Evolutionary conservation across 2,888 invertebrate species (phyloP).

Genomic region (Endotricha flammealis): DNA sequence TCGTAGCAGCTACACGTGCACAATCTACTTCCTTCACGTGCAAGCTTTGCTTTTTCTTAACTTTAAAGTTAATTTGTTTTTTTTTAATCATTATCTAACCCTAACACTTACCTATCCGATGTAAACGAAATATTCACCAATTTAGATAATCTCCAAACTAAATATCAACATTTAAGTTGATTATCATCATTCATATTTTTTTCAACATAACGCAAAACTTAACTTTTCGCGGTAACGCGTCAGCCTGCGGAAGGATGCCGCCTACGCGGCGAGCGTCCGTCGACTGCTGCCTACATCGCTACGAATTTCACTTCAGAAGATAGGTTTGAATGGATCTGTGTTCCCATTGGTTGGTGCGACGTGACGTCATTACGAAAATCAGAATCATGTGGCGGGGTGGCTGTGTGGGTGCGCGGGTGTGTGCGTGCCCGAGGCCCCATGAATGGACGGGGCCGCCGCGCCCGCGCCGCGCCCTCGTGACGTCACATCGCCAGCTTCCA

Average conservation of each 20-base stretch:
- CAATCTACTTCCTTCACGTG: slow-evolving; percentile 7
- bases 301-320: slow-evolving; percentile 79
- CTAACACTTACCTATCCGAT: slow-evolving; percentile 11
- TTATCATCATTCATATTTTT: background rate
- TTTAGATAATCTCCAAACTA: slow-evolving; percentile 1
- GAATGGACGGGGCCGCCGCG: slow-evolving; percentile 62
- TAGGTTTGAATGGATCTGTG: slow-evolving; percentile 83
- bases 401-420: slow-evolving; percentile 37
- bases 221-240: background rate
- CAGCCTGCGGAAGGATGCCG: slow-evolving; percentile 22
- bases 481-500: slow-evolving; percentile 57
- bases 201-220: slow-evolving; percentile 1
- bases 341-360: slow-evolving; percentile 76
- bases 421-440: slow-evolving; percentile 43
- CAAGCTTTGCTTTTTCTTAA: slow-evolving; percentile 1
- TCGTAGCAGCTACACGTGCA: slow-evolving; percentile 52
- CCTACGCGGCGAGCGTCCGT: slow-evolving; percentile 49
- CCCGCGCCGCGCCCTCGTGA: slow-evolving; percentile 68
- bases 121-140: slow-evolving; percentile 16
- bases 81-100: background rate
- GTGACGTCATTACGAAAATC: slow-evolving; percentile 86
- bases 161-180: slow-evolving; percentile 6
- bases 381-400: slow-evolving; percentile 72
- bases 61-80: background rate
- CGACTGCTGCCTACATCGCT: slow-evolving; percentile 67